Evolutionary conservation across 35 echinoderm and acorn worm genomes (phyloP).

Genomic region (Amphiura filiformis): DNA sequence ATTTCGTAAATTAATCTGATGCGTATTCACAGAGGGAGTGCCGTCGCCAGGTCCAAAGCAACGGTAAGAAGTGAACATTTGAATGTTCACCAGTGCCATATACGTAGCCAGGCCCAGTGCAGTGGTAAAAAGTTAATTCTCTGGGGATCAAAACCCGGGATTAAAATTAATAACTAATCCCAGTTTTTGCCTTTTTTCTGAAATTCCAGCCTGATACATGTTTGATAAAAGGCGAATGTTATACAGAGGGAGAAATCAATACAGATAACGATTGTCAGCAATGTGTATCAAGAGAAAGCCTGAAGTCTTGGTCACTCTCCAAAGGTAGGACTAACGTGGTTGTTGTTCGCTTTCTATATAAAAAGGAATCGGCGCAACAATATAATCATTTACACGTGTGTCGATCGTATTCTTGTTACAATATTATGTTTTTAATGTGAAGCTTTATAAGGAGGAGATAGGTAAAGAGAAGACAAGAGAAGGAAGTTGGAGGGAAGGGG

Average conservation of each 20-base stretch:
- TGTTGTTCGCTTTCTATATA: too few relatives aligned
- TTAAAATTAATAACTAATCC: too few relatives aligned
- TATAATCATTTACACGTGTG: background rate
- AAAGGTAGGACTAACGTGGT: constrained; percentile 38
- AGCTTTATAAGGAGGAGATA: background rate
- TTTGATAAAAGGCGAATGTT: constrained; percentile 39
- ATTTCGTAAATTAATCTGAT: too few relatives aligned
- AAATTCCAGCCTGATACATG: constrained; percentile 26
- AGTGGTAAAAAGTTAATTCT: too few relatives aligned
- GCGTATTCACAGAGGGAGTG: too few relatives aligned
- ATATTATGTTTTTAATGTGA: background rate
- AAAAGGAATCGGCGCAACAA: background rate
- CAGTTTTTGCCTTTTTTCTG: too few relatives aligned
- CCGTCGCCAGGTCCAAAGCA: too few relatives aligned
- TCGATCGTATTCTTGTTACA: background rate
- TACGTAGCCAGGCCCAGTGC: too few relatives aligned
- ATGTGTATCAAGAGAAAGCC: constrained; percentile 19
- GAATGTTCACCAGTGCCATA: too few relatives aligned
- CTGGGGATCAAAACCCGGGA: too few relatives aligned
- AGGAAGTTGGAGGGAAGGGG: background rate
- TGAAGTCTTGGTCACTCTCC: constrained; percentile 35
- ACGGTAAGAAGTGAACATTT: too few relatives aligned
- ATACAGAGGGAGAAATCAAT: constrained; percentile 30
- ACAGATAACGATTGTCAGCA: constrained; percentile 32
- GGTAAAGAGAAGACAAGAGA: background rate